Percentiles rank a stretch among this genome's conserved stretches.
phyloP scores from a whole-genome alignment of 2,113 vertebrate genomes.

The Prietella phreatophila region DNA sequence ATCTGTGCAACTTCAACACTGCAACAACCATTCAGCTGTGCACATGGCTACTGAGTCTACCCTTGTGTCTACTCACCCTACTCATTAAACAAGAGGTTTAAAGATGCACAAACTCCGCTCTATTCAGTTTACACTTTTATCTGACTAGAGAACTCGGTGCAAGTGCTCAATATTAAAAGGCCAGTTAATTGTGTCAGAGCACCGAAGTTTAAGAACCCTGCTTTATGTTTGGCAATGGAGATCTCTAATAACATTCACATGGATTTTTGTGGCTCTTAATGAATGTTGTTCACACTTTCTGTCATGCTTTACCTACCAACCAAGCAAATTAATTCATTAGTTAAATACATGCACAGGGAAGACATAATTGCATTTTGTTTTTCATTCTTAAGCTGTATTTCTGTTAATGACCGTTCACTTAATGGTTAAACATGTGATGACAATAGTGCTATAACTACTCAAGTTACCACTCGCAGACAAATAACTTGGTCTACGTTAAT shows the following conservation, averaged over 20 bases:
- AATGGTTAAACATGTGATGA: background rate
- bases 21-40: slow-evolving; percentile 44
- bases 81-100: slow-evolving; percentile 15
- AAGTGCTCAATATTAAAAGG: background rate
- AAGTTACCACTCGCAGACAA: background rate
- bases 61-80: slow-evolving; percentile 22
- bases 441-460: background rate
- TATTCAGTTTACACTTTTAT: background rate
- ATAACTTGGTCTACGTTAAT: background rate
- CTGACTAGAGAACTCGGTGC: background rate
- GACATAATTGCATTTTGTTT: background rate
- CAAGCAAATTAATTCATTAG: no score
- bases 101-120: background rate
- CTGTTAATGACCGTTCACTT: background rate
- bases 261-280: background rate
- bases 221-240: background rate
- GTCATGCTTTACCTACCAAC: background rate
- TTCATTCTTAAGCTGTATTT: background rate
- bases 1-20: slow-evolving; percentile 64
- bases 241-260: background rate
- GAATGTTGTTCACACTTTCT: background rate
- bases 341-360: background rate
- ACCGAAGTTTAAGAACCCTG: background rate
- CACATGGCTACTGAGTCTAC: slow-evolving; percentile 45
- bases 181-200: background rate